Conservation (phyloP, 2,888 invertebrate genomes). For the Eupithecia inturbata region DNA sequence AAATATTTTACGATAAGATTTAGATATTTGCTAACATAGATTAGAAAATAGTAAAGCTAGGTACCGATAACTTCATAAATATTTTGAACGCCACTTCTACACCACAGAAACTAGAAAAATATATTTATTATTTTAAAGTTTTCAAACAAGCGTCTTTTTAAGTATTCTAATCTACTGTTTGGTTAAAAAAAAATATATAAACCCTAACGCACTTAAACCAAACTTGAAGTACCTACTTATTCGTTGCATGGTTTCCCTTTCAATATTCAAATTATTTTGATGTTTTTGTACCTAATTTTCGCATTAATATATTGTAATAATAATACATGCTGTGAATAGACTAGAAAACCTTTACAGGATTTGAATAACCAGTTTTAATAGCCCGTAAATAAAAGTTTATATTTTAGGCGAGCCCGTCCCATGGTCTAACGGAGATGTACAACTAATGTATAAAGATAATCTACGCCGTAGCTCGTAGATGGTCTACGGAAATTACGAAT, state of each 20-base stretch:
- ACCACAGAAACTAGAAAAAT: constrained; percentile 3
- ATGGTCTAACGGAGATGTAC: not conserved
- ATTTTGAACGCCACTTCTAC: not conserved
- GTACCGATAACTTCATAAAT: not conserved
- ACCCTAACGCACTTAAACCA: not conserved
- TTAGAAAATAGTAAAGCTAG: constrained; percentile 12
- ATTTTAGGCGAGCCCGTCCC: not conserved
- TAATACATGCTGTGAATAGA: constrained; percentile 36
- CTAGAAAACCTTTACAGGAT: constrained; percentile 32
- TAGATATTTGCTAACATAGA: constrained; percentile 46
- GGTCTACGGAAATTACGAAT: too few relatives aligned
- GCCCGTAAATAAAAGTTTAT: not conserved
- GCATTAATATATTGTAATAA: constrained; percentile 30
- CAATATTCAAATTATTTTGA: constrained; percentile 1
- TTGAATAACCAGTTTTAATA: not conserved
- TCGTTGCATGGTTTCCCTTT: not conserved
- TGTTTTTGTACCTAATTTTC: constrained; percentile 33
- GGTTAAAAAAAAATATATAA: not conserved
- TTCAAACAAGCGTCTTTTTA: too few relatives aligned
- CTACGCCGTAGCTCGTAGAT: not conserved
- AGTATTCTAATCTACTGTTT: not conserved
- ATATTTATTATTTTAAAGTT: not conserved
- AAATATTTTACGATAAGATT: constrained; percentile 54
- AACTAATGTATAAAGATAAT: not conserved
- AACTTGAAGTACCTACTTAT: not conserved